Conservation (phyloP, 2,888 invertebrate species). For the Epiblema foenella region DNA sequence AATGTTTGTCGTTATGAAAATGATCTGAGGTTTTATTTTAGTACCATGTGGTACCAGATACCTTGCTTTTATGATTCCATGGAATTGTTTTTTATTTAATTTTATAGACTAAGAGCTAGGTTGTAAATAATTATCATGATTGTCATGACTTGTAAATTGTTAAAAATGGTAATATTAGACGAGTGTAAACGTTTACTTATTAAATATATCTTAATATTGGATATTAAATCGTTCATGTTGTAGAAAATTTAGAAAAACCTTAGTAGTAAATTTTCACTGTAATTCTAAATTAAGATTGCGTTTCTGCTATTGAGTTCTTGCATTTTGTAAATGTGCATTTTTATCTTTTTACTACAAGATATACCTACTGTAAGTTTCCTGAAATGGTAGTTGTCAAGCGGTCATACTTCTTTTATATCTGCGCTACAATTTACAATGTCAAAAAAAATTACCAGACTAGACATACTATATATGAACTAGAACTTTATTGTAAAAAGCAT, state of each 20-base stretch:
- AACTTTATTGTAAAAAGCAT: background rate
- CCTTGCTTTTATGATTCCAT: constrained; percentile 56
- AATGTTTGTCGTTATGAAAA: constrained; percentile 40
- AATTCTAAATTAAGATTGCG: constrained; percentile 47
- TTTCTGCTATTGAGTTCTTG: constrained; percentile 28
- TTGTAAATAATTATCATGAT: constrained; percentile 79
- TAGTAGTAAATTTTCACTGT: constrained; percentile 64
- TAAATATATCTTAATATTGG: constrained; percentile 57
- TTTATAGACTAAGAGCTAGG: constrained; percentile 54
- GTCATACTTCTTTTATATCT: background rate
- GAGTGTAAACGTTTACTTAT: constrained; percentile 72
- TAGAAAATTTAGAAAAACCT: constrained; percentile 73
- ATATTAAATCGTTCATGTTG: constrained; percentile 82
- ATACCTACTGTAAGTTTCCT: constrained; percentile 5
- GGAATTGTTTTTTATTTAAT: constrained; percentile 57
- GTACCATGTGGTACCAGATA: constrained; percentile 21
- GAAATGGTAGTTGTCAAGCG: background rate
- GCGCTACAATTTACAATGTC: background rate
- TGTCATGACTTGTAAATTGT: constrained; percentile 73
- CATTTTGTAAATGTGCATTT: constrained; percentile 54
- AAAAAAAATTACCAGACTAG: background rate
- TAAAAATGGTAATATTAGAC: constrained; percentile 67
- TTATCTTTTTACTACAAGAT: constrained; percentile 35
- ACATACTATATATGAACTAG: background rate
- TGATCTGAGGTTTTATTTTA: constrained; percentile 59